These are phyloP conservation scores for Clavelina lepadiformis DNA, from an alignment of 23 tunicate genomes.

Conservation along the genomic window DNA sequence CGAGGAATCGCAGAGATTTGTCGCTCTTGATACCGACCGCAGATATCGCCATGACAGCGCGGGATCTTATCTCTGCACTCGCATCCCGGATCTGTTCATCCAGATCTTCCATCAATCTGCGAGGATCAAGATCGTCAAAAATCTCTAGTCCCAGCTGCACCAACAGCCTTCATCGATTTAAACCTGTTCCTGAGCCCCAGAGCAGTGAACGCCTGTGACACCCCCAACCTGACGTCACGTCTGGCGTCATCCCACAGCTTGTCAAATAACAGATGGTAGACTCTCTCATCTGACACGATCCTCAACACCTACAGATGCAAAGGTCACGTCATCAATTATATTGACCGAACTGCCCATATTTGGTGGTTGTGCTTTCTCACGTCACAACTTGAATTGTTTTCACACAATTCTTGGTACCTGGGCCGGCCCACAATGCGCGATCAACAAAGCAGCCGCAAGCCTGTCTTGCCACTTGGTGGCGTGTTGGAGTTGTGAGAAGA, in stretches of 20 bases:
- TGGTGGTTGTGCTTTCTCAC: neutral
- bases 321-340: neutral
- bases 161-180: no score
- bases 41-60: conserved; percentile 86
- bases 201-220: conserved; percentile 76
- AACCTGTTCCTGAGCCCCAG: conserved; percentile 78
- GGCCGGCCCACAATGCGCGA: conserved; percentile 59
- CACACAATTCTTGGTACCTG: conserved; percentile 5
- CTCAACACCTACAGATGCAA: conserved; percentile 12
- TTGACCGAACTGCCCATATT: neutral
- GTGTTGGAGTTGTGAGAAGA: conserved; percentile 38
- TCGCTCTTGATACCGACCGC: conserved; percentile 72
- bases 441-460: conserved; percentile 64
- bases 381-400: neutral
- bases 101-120: conserved; percentile 63
- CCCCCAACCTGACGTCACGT: conserved; percentile 76
- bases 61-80: conserved; percentile 67
- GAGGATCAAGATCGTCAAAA: neutral
- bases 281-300: conserved; percentile 37
- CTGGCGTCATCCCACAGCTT: conserved; percentile 87
- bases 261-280: conserved; percentile 28
- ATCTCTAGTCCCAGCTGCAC: no score
- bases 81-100: conserved; percentile 28
- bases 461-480: conserved; percentile 82
- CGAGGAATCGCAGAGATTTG: conserved; percentile 55